phyloP scores from a whole-genome alignment of 2,113 vertebrate genomes.

The Calypte anna region DNA sequence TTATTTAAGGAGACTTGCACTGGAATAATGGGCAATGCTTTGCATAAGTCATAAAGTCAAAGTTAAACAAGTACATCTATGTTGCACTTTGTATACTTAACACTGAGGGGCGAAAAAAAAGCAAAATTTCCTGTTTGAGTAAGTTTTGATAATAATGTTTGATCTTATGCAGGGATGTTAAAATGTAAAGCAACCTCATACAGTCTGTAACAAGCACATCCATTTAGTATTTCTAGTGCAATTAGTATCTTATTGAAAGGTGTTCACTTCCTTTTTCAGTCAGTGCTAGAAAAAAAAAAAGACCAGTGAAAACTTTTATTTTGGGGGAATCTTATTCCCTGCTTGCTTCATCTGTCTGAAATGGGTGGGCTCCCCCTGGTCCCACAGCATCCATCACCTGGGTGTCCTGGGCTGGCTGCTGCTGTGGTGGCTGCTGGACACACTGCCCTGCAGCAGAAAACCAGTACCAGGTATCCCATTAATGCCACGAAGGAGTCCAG shows the following conservation, averaged over 20 bases:
- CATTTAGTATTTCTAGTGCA: not conserved
- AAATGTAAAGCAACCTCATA: not conserved
- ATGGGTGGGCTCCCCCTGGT: too few species aligned
- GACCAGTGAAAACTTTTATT: not conserved
- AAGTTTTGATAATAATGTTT: not conserved
- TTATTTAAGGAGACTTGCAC: slow-evolving; percentile 58
- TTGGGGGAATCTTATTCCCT: not conserved
- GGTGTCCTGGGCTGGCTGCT: not conserved
- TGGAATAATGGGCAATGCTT: slow-evolving; percentile 43
- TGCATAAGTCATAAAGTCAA: slow-evolving; percentile 63
- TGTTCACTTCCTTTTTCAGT: not conserved
- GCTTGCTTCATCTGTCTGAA: not conserved
- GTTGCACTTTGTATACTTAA: not conserved
- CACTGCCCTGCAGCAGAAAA: too few species aligned
- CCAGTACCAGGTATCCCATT: accelerated
- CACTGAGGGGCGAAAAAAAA: not conserved
- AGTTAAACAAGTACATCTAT: slow-evolving; percentile 60
- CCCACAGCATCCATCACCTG: too few species aligned
- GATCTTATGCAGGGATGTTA: not conserved
- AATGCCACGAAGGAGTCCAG: not conserved
- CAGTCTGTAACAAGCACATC: not conserved
- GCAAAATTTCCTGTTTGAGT: not conserved
- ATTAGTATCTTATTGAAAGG: not conserved
- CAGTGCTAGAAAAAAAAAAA: not conserved
- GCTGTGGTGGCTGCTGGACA: not conserved